A percentile compares a stretch with the other conserved stretches of the same genome.
Conservation (phyloP, 1,140 invertebrate genomes). For the Subanguina moxae region DNA sequence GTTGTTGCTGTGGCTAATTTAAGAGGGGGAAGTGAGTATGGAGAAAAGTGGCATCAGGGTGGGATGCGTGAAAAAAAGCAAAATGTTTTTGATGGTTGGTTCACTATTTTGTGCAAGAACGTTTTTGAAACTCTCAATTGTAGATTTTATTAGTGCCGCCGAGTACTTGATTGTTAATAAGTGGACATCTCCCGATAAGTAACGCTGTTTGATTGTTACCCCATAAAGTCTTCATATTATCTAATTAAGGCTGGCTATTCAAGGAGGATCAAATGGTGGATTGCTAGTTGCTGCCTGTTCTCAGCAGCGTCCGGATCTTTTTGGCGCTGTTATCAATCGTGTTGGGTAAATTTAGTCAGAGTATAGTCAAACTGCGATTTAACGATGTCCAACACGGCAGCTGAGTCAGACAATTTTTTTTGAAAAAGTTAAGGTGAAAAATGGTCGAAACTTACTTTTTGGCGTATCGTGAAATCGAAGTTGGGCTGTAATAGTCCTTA, state of each 20-base stretch:
- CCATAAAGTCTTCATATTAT: too few relatives aligned
- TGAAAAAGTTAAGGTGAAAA: slow-evolving; percentile 7
- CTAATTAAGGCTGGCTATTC: slow-evolving; percentile 69
- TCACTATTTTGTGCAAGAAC: too few relatives aligned
- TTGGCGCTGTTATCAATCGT: slow-evolving; percentile 81
- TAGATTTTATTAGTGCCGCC: slow-evolving; percentile 81
- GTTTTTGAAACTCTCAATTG: too few relatives aligned
- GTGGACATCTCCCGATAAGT: slow-evolving; percentile 71
- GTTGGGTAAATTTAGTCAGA: slow-evolving; percentile 85
- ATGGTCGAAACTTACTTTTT: slow-evolving; percentile 25
- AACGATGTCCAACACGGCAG: too few relatives aligned
- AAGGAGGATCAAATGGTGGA: slow-evolving; percentile 93
- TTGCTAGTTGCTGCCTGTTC: slow-evolving; percentile 79
- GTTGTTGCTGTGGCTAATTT: slow-evolving; percentile 87
- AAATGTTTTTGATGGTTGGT: slow-evolving; percentile 77
- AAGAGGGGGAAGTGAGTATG: slow-evolving; percentile 90
- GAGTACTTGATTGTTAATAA: slow-evolving; percentile 79
- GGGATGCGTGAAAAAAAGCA: slow-evolving; percentile 88
- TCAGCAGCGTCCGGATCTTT: slow-evolving; percentile 91
- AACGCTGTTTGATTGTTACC: too few relatives aligned
- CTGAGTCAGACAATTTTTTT: background rate
- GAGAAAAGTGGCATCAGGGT: slow-evolving; percentile 90
- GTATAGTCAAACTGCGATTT: too few relatives aligned
- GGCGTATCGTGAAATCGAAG: slow-evolving; percentile 22
- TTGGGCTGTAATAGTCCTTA: background rate